phyloP scores from a whole-genome alignment of 2,113 vertebrate species.

The Oxyruncus cristatus region DNA sequence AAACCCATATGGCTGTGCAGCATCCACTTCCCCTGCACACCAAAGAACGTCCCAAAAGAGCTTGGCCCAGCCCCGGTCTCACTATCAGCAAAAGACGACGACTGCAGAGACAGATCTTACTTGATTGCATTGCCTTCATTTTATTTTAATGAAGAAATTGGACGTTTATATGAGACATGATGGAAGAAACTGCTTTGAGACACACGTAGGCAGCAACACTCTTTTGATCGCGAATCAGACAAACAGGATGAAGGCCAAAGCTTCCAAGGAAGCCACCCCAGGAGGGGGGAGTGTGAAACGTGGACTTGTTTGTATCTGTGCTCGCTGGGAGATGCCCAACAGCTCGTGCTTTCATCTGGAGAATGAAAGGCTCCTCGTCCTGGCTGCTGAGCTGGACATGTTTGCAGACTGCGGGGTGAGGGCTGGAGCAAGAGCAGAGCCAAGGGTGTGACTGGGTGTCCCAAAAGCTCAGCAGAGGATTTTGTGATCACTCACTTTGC shows the following conservation, averaged over 20 bases:
- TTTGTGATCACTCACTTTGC: not conserved
- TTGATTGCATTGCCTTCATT: not conserved
- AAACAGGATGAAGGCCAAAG: slow-evolving; percentile 44
- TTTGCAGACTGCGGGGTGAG: not conserved
- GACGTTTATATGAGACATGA: accelerated
- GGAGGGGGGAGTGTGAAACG: not conserved
- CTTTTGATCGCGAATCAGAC: slow-evolving; percentile 3
- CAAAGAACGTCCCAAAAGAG: not conserved
- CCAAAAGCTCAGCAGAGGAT: not conserved
- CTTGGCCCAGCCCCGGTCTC: not conserved
- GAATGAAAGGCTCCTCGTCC: slow-evolving; percentile 10
- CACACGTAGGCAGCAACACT: not conserved
- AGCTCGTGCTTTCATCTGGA: slow-evolving; percentile 24
- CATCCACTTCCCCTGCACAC: not conserved
- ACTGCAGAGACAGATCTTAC: not conserved
- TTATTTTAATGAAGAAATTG: not conserved
- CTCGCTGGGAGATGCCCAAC: not conserved
- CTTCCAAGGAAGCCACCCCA: slow-evolving; percentile 25
- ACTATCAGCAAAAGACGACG: accelerated
- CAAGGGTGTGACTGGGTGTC: not conserved
- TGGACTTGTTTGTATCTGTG: slow-evolving; percentile 22
- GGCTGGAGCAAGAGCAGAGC: not conserved
- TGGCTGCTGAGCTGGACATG: not conserved
- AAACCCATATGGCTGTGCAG: not conserved
- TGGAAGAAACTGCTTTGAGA: not conserved